Percentiles rank a stretch among this genome's conserved stretches.
Evolutionary conservation across 2,113 vertebrate genomes (phyloP).

Genomic region (Perognathus longimembris): DNA sequence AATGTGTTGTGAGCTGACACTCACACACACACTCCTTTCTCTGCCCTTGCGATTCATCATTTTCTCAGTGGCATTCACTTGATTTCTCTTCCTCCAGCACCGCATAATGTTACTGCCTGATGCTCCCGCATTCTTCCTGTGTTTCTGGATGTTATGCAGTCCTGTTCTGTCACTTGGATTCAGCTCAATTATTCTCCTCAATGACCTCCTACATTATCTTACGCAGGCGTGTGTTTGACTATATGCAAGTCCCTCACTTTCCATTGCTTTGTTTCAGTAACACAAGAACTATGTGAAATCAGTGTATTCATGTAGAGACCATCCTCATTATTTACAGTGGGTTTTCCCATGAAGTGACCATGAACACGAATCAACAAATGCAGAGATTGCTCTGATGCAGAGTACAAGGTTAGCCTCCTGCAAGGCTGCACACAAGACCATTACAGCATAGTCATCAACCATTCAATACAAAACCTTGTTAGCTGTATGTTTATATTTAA

Average conservation of each 20-base stretch:
- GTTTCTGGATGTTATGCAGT: background rate
- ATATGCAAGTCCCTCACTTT: no score
- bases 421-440: background rate
- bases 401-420: background rate
- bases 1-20: background rate
- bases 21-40: background rate
- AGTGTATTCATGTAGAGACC: background rate
- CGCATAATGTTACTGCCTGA: background rate
- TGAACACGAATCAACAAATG: background rate
- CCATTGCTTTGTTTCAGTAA: background rate
- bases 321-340: background rate
- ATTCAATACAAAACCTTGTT: background rate
- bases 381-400: background rate
- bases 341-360: background rate
- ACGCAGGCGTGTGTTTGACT: fast-evolving
- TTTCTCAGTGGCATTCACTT: background rate
- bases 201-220: background rate
- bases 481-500: background rate
- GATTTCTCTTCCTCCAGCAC: background rate
- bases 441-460: background rate
- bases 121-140: background rate
- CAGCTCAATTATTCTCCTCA: background rate
- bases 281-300: background rate
- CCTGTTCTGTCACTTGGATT: background rate
- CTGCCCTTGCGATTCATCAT: background rate